Base-by-base conservation (phyloP, 2,888 invertebrate genomes). In the Folsomia candida region DNA sequence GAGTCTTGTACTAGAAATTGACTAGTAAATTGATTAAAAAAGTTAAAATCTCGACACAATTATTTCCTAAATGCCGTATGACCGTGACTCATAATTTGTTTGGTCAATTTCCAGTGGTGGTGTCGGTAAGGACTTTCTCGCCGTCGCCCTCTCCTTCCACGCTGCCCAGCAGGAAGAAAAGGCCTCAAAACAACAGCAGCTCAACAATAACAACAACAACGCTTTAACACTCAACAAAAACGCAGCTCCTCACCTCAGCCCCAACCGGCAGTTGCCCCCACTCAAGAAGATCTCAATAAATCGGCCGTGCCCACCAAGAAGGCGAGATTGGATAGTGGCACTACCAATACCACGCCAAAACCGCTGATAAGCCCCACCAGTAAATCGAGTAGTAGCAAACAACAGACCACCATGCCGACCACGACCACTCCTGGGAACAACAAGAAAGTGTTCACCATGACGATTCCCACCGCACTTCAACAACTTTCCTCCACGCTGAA, bases 101-200 rank as follows among this genome's bases (percentile, higher is more conserved):
- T n/a, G n/a, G n/a, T n/a, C n/a, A n/a, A n/a, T n/a, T n/a, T n/a
- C n/a, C n/a, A n/a, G n/a, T n/a, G n/a, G n/a, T n/a, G n/a, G n/a
- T n/a, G n/a, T n/a, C 2, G 29, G 26, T 2, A 64, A 51, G 51
- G 37, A 64, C n/a, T 24, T 64, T 2, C 29, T 64, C 63, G 63
- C 63, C 47, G 51, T 25, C 3, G 63, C 63, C 24, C 20, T 37
- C 24, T 29, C 26, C 24, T 64, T 64, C 51, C 63, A 64, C 18
- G 47, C 37, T n/a, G 6, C 37, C 37, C 63, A 64, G 51, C 51
- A 64, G 22, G 2, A 64, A 37, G 26, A 9, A 11, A 62, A 62
- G 27, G 27, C 59, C 27, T 3, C n/a, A n/a, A n/a, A n/a, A n/a
- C n/a, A n/a, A n/a, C n/a, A n/a, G n/a, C 11, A 14, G n/a, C 3